phyloP scores from a whole-genome alignment of 2,888 invertebrate genomes.

The Tanytarsus gracilentus region DNA sequence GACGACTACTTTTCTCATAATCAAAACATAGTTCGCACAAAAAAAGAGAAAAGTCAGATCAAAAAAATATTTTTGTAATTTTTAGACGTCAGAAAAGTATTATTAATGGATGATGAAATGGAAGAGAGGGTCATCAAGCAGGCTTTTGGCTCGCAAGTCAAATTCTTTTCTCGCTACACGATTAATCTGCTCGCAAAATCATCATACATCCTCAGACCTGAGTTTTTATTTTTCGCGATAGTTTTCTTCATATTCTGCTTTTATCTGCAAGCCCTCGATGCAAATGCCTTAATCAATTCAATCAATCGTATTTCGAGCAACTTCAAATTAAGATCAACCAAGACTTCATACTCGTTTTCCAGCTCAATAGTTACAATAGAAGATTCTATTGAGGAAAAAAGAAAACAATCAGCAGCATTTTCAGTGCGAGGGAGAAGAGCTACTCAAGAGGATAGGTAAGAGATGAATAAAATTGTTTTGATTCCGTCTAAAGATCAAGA shows the following conservation, averaged over 20 bases:
- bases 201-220: slow-evolving; percentile 74
- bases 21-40: not conserved
- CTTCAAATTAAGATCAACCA: slow-evolving; percentile 34
- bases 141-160: slow-evolving; percentile 78
- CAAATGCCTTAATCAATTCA: slow-evolving; percentile 58
- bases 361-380: slow-evolving; percentile 42
- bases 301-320: slow-evolving; percentile 35
- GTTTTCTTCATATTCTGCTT: slow-evolving; percentile 62
- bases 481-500: no score
- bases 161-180: slow-evolving; percentile 70
- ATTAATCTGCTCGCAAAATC: slow-evolving; percentile 71
- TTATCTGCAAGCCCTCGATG: slow-evolving; percentile 77
- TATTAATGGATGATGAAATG: slow-evolving; percentile 79
- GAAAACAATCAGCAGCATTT: slow-evolving; percentile 70
- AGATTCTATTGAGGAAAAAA: slow-evolving; percentile 67
- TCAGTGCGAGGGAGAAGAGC: slow-evolving; percentile 83
- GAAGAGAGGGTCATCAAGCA: slow-evolving; percentile 82
- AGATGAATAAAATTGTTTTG: no score
- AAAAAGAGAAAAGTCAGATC: not conserved
- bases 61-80: not conserved
- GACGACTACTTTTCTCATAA: not conserved
- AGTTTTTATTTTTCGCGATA: slow-evolving; percentile 63
- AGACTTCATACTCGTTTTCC: no score
- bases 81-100: not conserved
- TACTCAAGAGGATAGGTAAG: slow-evolving; percentile 81